Evolutionary conservation across 2,888 invertebrate genomes (phyloP).

Genomic region (Tridacna gigas): DNA sequence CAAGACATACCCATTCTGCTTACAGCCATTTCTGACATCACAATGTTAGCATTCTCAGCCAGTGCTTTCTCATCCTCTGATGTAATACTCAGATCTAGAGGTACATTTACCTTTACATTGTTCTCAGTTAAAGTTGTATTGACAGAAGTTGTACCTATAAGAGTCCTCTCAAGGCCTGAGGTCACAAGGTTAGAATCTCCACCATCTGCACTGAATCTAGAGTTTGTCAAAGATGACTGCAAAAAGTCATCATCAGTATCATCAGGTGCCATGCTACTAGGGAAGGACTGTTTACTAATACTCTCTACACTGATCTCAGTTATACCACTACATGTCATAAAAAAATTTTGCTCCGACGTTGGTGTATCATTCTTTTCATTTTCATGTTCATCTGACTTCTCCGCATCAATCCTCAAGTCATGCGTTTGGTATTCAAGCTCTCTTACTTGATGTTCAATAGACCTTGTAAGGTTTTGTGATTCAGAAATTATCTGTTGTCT

Average conservation of each 20-base stretch:
- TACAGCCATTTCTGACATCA: conserved; percentile 86
- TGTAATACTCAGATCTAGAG: conserved; percentile 57
- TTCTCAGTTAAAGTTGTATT: conserved; percentile 38
- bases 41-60: conserved; percentile 87
- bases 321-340: conserved; percentile 63
- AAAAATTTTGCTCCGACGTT: conserved; percentile 83
- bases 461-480: conserved; percentile 56
- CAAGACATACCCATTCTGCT: conserved; percentile 75
- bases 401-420: conserved; percentile 37
- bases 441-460: conserved; percentile 48
- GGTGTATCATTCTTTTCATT: conserved; percentile 66
- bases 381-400: conserved; percentile 60
- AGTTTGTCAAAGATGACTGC: conserved; percentile 49
- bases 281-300: conserved; percentile 62
- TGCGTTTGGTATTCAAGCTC: conserved; percentile 33
- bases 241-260: conserved; percentile 54
- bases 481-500: conserved; percentile 61
- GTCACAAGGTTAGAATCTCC: conserved; percentile 13
- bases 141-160: conserved; percentile 37
- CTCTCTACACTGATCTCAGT: conserved; percentile 67
- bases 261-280: conserved; percentile 52
- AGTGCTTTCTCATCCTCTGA: conserved; percentile 86
- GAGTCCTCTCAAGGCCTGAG: conserved; percentile 37
- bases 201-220: conserved; percentile 37
- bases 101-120: neutral